These are phyloP conservation scores for Eclectus roratus DNA, from an alignment of 2,113 vertebrate species.

Conservation along the genomic window DNA sequence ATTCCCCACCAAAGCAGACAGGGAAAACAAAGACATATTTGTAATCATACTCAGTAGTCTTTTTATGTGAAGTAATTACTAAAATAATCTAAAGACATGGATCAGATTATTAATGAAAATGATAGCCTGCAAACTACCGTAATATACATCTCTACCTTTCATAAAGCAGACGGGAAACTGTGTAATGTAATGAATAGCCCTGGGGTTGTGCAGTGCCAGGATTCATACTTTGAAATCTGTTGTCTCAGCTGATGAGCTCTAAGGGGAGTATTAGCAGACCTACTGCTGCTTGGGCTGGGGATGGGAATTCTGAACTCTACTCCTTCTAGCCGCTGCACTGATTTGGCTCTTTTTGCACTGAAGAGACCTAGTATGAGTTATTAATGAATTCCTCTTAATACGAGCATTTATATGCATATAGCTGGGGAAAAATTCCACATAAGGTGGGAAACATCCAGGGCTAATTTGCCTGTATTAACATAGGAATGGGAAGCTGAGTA, in stretches of 20 bases:
- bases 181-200: conserved; percentile 25
- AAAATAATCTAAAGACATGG: conserved; percentile 52
- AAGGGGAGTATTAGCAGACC: neutral
- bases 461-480: neutral
- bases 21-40: conserved; percentile 41
- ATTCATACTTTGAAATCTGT: neutral
- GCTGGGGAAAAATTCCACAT: neutral
- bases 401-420: neutral
- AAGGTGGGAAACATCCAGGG: neutral
- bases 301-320: neutral
- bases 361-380: neutral
- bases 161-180: neutral
- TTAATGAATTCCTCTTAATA: neutral
- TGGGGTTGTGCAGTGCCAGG: conserved; percentile 3
- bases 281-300: neutral
- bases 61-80: conserved; percentile 50
- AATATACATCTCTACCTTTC: neutral
- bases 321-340: neutral
- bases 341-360: neutral
- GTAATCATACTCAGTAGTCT: conserved; percentile 33
- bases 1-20: neutral
- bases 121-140: neutral
- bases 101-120: conserved; percentile 27
- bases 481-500: accelerated
- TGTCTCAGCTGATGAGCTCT: conserved; percentile 48